Conservation (phyloP, 1,140 invertebrate species). For the Zophobas atratus region DNA sequence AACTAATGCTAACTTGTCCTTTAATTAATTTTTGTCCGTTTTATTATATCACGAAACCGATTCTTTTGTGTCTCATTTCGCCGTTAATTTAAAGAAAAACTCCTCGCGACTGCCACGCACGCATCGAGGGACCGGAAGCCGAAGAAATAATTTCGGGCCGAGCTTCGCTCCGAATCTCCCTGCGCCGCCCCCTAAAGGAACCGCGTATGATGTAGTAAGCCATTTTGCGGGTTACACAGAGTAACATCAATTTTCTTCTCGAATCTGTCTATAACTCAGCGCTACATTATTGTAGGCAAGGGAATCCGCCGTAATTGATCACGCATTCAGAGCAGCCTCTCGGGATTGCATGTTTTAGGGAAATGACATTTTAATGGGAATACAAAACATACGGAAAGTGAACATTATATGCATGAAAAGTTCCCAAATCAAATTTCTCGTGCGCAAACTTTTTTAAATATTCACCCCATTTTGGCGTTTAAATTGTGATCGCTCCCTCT, state of each 20-base stretch:
- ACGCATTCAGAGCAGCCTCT: constrained; percentile 50
- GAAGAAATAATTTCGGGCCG: not conserved
- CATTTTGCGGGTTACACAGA: constrained; percentile 36
- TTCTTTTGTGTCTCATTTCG: too few relatives aligned
- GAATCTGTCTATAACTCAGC: constrained; percentile 54
- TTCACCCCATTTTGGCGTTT: constrained; percentile 18
- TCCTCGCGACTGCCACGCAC: too few relatives aligned
- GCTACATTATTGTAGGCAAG: constrained; percentile 52
- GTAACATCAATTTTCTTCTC: constrained; percentile 52
- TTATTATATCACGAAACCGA: too few relatives aligned
- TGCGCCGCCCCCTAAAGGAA: not conserved
- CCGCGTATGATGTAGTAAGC: constrained; percentile 39
- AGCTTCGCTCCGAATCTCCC: not conserved
- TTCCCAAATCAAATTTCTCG: constrained; percentile 44
- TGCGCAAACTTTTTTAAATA: constrained; percentile 30
- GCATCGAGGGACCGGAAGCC: too few relatives aligned
- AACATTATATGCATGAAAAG: constrained; percentile 44
- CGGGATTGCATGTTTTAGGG: constrained; percentile 50
- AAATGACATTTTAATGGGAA: constrained; percentile 55
- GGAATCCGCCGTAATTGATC: constrained; percentile 54
- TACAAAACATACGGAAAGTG: constrained; percentile 51
- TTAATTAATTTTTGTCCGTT: too few relatives aligned
- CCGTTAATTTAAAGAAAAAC: too few relatives aligned
- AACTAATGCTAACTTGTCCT: too few relatives aligned
- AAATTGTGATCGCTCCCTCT: constrained; percentile 20